Evolutionary conservation across 2,113 vertebrate species (phyloP), one percentile per base, ranked within the genome.

Genomic region (Engraulis encrasicolus): DNA sequence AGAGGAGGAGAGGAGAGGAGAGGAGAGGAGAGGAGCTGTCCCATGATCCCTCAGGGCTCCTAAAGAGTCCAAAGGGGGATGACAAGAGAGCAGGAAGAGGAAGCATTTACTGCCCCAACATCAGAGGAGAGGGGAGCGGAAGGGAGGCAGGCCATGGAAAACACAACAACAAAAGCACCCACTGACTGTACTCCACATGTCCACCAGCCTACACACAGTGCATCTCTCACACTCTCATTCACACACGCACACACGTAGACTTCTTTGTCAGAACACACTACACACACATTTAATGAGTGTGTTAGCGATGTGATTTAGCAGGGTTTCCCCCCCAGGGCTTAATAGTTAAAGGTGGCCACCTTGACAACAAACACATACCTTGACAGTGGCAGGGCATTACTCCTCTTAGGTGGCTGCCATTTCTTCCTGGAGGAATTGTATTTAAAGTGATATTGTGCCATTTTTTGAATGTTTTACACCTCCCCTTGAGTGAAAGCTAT

Each of bases 1-100:
- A n/a, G n/a, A n/a, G n/a, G n/a, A 9, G 40, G 40, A 45, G 40
- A 45, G 40, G 40, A 45, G 40, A 45, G 40, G 9, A 3, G 40
- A 45, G 40, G 9, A 9, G 40, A 45, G 11, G 58, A 27, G 23
- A 66, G 58, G 58, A 66, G 1, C n/a, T 1, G 1, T 31, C 20
- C 58, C 58, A 58, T 58, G 54, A 58, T 58, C 54, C 54, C 54
- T 58, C 20, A 58, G 54, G 54, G 50, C 50, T 52, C 50, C 19
- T 52, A 17, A 52, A 52, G 19, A 15, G n/a, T n/a, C 18, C 50
- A 14, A 52, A 19, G 50, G 50, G 4, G 14, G 50, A 58, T 20
- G 54, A n/a, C 54, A 23, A 1, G 54, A 45, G 20, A 23, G 54
- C 14, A 52, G 50, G 50, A 52, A 52, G 54, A 20, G 54, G 54